Base-by-base conservation (phyloP, 1,140 invertebrate species). In the Episyrphus balteatus region DNA sequence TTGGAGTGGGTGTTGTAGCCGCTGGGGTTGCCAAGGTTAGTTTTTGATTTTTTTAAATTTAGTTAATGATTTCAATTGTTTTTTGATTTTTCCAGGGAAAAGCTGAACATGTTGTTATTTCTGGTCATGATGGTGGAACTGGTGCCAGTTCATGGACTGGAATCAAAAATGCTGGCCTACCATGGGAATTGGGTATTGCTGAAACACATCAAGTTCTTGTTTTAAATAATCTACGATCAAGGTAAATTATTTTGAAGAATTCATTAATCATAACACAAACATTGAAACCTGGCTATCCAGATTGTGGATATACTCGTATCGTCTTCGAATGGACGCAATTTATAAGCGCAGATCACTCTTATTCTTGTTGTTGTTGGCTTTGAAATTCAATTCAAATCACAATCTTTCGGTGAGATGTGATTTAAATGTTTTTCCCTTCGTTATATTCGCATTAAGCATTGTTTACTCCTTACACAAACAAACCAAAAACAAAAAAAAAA, bases 91-190 rank as follows among this genome's bases (percentile, higher is more conserved):
- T 52, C 0, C 55, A 90, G 83, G 94, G 93, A 39, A 98, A 98
- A 76, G 92, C 92, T 8, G 95, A 98, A 62, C 95, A 98, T 64
- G 94, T 98, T 55, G 92, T 94, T 8, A 96, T 99, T 55, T 98
- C 94, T 26, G 96, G 96, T 0, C 94, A 98, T 70, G 96, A 98
- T 71, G 96, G 96, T 44, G 95, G 95, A 37, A 99, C 95, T 34
- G 95, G 95, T 18, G 95, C 95, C 33, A 92, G 88, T 69, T 94
- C 90, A 47, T 98, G 94, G 94, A 98, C 94, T 2, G 93, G 86
- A 52, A 90, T 91, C 51, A 98, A 97, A 74, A 84, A 84, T 52
- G 93, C 94, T 13, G 94, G 94, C 15, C 72, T 98, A 42, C 96
- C 96, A 0, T 98, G 95, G 95, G 96, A 98, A 71, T 73, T 99